A percentile compares a stretch with the other conserved stretches of the same genome.
These are phyloP conservation scores for Halcyon senegalensis DNA, from an alignment of 2,113 vertebrate species.

Conservation along the genomic window DNA sequence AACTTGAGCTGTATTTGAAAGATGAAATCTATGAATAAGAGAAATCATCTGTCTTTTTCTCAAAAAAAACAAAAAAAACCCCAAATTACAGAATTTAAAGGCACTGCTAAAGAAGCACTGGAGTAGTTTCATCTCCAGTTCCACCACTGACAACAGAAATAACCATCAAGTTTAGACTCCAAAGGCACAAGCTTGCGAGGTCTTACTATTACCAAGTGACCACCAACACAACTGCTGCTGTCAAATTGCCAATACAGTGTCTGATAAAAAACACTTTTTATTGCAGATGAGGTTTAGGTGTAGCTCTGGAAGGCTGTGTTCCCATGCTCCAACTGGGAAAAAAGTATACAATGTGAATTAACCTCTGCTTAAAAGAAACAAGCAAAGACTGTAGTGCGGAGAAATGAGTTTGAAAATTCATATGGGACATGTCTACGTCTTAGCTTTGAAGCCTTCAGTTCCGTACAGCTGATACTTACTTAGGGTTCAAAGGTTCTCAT, in stretches of 20 bases:
- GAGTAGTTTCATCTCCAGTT: not conserved
- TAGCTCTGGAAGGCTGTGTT: not conserved
- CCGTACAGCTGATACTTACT: not conserved
- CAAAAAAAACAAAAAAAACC: not conserved
- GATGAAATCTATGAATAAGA: not conserved
- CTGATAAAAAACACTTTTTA: not conserved
- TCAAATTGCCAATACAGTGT: not conserved
- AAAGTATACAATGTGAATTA: rapidly evolving
- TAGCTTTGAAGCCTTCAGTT: not conserved
- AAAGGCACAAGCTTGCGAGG: not conserved
- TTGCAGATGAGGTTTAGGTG: not conserved
- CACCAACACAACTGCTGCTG: not conserved
- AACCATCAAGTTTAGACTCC: not conserved
- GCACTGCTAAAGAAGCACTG: not conserved
- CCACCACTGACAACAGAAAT: not conserved
- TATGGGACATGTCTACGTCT: not conserved
- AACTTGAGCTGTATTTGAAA: not conserved
- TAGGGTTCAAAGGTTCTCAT: not conserved
- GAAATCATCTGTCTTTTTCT: not conserved
- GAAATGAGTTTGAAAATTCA: not conserved
- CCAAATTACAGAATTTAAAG: not conserved
- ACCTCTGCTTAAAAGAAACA: not conserved
- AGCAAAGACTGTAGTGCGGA: not conserved
- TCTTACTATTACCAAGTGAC: not conserved
- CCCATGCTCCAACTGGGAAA: not conserved